phyloP scores from a whole-genome alignment of 2,113 vertebrate genomes.

The Gobius niger region DNA sequence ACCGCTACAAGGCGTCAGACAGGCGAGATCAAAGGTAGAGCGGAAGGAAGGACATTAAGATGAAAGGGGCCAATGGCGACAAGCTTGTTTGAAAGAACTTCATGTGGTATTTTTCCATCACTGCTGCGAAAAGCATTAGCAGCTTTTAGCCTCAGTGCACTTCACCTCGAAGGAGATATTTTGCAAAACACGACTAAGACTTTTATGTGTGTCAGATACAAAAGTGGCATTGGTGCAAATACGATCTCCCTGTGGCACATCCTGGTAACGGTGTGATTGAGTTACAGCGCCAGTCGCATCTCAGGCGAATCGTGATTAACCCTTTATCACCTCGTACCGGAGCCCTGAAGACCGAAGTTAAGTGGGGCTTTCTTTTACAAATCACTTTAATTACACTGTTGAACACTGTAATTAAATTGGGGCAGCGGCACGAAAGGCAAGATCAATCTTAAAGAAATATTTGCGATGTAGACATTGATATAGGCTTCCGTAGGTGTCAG shows the following conservation, averaged over 20 bases:
- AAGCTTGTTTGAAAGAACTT: slow-evolving; percentile 26
- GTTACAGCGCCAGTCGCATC: slow-evolving; percentile 19
- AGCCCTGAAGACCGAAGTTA: slow-evolving; percentile 18
- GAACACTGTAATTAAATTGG: background rate
- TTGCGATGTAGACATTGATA: too few relatives aligned
- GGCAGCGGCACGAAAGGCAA: background rate
- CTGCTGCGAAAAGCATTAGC: slow-evolving; percentile 14
- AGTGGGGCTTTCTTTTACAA: slow-evolving; percentile 9
- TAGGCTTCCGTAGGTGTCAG: too few relatives aligned
- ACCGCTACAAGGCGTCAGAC: slow-evolving; percentile 22
- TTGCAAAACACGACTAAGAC: slow-evolving; percentile 22
- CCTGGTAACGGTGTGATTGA: slow-evolving; percentile 39
- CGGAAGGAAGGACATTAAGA: slow-evolving; percentile 37
- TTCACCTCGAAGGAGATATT: slow-evolving; percentile 18
- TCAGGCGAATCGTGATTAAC: slow-evolving; percentile 20
- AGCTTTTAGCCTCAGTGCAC: slow-evolving; percentile 25
- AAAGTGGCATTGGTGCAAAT: slow-evolving; percentile 13
- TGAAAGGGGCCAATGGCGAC: slow-evolving; percentile 56
- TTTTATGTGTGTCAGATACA: background rate
- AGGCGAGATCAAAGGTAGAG: slow-evolving; percentile 62
- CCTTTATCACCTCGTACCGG: slow-evolving; percentile 33
- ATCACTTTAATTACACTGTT: slow-evolving; percentile 20
- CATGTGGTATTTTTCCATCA: slow-evolving; percentile 18
- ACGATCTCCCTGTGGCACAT: slow-evolving; percentile 1
- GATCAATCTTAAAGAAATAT: too few relatives aligned